phyloP scores from a whole-genome alignment of 2,113 vertebrate species.

The Anser brachyrhynchus region DNA sequence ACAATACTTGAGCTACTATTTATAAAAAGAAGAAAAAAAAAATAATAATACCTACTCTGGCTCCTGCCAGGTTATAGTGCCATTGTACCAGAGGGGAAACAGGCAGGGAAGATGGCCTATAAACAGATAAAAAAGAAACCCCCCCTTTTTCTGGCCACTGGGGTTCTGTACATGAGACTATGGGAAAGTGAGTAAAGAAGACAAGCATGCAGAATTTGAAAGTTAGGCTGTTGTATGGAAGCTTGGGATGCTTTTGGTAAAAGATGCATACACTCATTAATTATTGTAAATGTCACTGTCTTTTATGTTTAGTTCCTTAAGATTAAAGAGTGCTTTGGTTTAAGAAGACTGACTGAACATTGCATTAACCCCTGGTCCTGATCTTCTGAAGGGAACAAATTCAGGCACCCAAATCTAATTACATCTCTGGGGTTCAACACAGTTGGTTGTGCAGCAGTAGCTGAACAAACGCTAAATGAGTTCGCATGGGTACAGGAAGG shows the following conservation, averaged over 20 bases:
- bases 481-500: neutral
- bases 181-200: neutral
- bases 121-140: neutral
- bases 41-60: neutral
- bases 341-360: constrained; percentile 31
- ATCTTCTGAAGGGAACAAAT: neutral
- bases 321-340: constrained; percentile 26
- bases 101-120: neutral
- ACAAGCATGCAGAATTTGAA: neutral
- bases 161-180: neutral
- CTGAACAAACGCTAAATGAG: neutral
- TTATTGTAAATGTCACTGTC: constrained; percentile 32
- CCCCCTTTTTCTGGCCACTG: neutral
- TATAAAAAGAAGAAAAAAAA: neutral
- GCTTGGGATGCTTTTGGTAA: neutral
- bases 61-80: neutral
- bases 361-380: neutral
- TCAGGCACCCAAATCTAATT: constrained; percentile 35
- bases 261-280: neutral
- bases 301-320: constrained; percentile 30
- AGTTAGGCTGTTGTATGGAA: neutral
- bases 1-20: neutral
- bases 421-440: neutral
- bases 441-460: neutral
- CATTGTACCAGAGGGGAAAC: neutral